Evolutionary conservation across 2,797 vertebrate genomes (phyloP).

Genomic region (Cyprinella venusta): DNA sequence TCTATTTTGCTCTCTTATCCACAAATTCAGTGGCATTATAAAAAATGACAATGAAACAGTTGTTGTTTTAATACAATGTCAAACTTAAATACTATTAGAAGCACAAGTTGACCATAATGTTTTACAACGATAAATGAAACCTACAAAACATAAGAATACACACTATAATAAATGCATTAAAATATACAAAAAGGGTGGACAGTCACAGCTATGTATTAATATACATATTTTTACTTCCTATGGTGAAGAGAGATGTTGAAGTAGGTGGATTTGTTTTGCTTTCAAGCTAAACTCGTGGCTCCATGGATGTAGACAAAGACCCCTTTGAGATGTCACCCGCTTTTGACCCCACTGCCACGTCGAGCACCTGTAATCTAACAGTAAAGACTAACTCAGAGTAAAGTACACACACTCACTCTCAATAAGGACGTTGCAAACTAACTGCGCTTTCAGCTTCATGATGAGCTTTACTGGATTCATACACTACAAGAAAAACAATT

Average conservation of each 20-base stretch:
- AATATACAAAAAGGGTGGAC: background rate
- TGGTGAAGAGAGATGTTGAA: background rate
- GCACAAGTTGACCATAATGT: background rate
- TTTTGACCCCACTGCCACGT: constrained; percentile 54
- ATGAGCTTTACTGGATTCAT: background rate
- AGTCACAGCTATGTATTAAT: background rate
- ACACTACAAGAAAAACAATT: background rate
- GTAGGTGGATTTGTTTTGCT: background rate
- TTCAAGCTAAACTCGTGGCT: background rate
- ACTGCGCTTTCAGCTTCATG: background rate
- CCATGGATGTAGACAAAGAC: constrained; percentile 9
- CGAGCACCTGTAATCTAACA: constrained; percentile 26
- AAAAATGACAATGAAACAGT: background rate
- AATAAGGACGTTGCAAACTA: background rate
- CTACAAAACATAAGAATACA: background rate
- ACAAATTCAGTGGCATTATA: background rate
- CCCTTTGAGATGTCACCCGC: constrained; percentile 23
- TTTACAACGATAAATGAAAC: background rate
- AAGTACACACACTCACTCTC: background rate
- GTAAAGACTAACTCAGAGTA: background rate
- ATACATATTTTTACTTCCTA: too few species aligned
- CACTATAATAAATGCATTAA: background rate
- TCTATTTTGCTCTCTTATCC: background rate
- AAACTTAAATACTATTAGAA: background rate
- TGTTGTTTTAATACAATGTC: background rate